phyloP scores from a whole-genome alignment of 2,888 invertebrate species.

The Eupithecia subfuscata region DNA sequence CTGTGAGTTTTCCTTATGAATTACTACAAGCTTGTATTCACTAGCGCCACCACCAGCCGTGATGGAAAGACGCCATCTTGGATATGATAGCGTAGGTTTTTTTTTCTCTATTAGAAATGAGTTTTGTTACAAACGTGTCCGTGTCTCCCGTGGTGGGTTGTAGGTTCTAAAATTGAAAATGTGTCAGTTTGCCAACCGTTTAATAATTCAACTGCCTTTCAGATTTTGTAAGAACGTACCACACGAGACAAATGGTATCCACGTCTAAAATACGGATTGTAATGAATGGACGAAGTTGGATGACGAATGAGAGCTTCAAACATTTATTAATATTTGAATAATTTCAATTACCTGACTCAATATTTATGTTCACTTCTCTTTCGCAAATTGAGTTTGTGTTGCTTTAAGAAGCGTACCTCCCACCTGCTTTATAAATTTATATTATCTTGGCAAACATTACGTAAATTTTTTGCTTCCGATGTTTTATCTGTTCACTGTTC shows the following conservation, averaged over 20 bases:
- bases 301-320: not conserved
- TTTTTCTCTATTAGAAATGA: not conserved
- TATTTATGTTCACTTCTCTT: slow-evolving; percentile 5
- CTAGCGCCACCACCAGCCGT: not conserved
- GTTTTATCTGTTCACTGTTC: not conserved
- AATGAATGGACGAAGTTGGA: slow-evolving; percentile 14
- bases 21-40: not conserved
- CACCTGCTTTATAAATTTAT: not conserved
- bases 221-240: not conserved
- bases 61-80: slow-evolving; percentile 3
- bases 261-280: not conserved
- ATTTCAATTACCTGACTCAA: slow-evolving; percentile 5
- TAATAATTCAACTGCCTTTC: slow-evolving; percentile 3
- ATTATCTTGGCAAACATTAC: not conserved
- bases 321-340: slow-evolving; percentile 6
- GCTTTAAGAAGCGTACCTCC: not conserved
- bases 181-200: not conserved
- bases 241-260: slow-evolving; percentile 8
- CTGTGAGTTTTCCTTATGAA: not conserved
- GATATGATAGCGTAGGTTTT: not conserved
- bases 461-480: not conserved
- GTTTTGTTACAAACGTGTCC: not conserved
- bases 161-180: slow-evolving; percentile 1
- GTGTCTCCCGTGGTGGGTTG: not conserved
- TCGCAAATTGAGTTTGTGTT: not conserved